These are phyloP conservation scores for Pedetes capensis DNA, from an alignment of 2,113 vertebrate species.

Conservation along the genomic window DNA sequence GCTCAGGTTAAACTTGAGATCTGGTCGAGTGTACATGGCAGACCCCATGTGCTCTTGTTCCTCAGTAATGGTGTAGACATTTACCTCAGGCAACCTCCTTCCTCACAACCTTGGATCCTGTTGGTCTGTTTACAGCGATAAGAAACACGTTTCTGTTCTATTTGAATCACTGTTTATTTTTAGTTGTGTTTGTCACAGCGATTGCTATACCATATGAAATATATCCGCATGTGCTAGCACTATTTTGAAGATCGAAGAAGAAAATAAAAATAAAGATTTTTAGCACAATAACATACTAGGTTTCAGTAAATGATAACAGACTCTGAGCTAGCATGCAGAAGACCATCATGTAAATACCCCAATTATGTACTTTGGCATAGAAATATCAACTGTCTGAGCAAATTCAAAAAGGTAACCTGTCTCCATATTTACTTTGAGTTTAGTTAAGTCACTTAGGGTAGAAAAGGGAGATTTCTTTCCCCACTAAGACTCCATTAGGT, in stretches of 20 bases:
- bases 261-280: neutral
- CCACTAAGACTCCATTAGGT: no score
- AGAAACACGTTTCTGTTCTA: neutral
- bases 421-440: neutral
- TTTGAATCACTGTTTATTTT: neutral
- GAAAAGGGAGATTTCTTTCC: neutral
- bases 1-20: neutral
- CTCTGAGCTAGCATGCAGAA: neutral
- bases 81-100: accelerated
- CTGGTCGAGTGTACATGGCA: neutral
- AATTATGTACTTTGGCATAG: neutral
- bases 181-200: neutral
- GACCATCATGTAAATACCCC: neutral
- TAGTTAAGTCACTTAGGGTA: neutral
- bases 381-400: neutral
- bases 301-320: neutral
- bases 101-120: neutral
- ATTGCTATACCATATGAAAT: neutral
- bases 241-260: neutral
- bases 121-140: neutral
- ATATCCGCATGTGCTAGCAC: neutral
- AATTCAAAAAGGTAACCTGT: neutral
- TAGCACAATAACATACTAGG: neutral
- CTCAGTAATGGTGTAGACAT: neutral
- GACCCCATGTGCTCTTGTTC: accelerated